Evolutionary conservation across 2,888 invertebrate genomes (phyloP), one percentile per base, ranked within the genome.

Genomic region (Ormyrus labotus): DNA sequence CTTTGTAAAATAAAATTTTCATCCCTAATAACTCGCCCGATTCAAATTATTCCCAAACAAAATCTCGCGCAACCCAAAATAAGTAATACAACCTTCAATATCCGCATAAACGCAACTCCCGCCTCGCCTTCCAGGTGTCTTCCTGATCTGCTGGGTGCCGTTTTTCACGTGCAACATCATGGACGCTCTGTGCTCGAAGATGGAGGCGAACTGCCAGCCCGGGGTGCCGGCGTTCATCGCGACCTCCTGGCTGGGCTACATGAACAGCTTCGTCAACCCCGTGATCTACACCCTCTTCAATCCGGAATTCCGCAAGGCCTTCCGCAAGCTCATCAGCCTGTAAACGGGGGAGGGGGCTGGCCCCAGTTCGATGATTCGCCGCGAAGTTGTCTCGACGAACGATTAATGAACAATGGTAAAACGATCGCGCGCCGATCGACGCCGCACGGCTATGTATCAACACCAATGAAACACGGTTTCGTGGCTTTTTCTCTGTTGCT

Each of bases 101-200:
- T 19, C 19, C 19, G 19, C 1, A 19, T 19, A 19, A 19, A 19
- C 19, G 1, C 19, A 19, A 19, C 19, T 19, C 19, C 19, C 19
- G 19, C 19, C 2, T 19, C 19, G 19, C 1, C 19, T 2, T 19
- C 19, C 93, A 99, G 99, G 98, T 87, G 98, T 99, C 3, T 99
- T 99, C 91, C 94, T 99, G 61, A 94, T 98, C 88, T 99, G 99
- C 92, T 99, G 99, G 99, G 96, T 98, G 82, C 99, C 99, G 57
- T 99, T 99, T 93, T 99, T 99, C 94, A 97, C 98, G 2, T 98
- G 98, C 92, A 98, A 98, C 92, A 97, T 99, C 84, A 94, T 98
- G 92, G 98, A 98, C 90, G 99, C 99, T 9, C 95, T 99, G 91
- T 99, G 99, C 92, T 96, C 96, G 87, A 97, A 98, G 91, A 92